A percentile compares a stretch with the other conserved stretches of the same genome.
Conservation (phyloP, 2,797 vertebrate species). For the Capromys pilorides region DNA sequence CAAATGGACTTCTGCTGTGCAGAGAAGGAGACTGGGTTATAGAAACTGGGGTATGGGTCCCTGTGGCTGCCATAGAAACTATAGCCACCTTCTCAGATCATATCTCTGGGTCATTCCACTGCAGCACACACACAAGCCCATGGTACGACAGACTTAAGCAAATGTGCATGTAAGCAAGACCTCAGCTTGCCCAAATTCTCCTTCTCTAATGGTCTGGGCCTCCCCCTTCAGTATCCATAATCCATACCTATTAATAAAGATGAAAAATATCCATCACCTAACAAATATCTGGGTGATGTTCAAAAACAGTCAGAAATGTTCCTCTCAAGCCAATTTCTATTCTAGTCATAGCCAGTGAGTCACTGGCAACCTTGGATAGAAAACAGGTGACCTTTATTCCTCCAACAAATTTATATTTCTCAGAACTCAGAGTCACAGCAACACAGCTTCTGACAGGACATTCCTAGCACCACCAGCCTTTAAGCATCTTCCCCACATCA, state of each 20-base stretch:
- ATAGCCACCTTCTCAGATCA: background rate
- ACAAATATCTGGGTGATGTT: constrained; percentile 59
- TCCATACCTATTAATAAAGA: background rate
- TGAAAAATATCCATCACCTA: constrained; percentile 15
- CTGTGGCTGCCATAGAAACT: background rate
- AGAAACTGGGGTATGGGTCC: background rate
- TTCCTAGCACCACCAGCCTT: background rate
- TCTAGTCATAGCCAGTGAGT: constrained; percentile 70
- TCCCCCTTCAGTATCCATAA: background rate
- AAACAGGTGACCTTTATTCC: constrained; percentile 65
- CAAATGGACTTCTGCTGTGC: background rate
- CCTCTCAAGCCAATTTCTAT: constrained; percentile 72
- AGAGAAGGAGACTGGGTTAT: background rate
- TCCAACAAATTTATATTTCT: constrained; percentile 37
- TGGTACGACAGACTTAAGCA: background rate
- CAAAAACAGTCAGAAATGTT: constrained; percentile 47
- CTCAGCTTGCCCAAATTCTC: constrained; percentile 56
- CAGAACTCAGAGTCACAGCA: constrained; percentile 18
- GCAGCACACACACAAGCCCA: background rate
- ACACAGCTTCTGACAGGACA: constrained; percentile 21
- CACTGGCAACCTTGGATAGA: constrained; percentile 63
- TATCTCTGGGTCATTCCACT: background rate
- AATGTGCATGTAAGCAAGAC: background rate
- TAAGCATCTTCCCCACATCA: background rate
- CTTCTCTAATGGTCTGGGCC: background rate